A percentile compares a stretch with the other conserved stretches of the same genome.
phyloP scores from a whole-genome alignment of 2,113 vertebrate species.

The Ceyx margarethae region DNA sequence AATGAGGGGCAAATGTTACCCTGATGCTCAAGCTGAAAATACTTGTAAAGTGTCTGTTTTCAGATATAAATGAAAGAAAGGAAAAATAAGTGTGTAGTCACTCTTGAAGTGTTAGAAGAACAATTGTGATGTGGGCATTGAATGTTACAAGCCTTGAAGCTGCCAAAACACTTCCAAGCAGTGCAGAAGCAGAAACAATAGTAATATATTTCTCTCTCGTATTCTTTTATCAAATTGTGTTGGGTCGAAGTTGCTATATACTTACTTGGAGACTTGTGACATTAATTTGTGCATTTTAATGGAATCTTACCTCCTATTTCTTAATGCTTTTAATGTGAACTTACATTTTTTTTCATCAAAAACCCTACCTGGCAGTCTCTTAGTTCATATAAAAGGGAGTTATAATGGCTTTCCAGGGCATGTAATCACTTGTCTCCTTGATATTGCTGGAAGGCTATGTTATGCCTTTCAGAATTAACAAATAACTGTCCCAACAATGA shows the following conservation, averaged over 20 bases:
- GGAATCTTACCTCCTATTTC: background rate
- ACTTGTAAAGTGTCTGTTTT: background rate
- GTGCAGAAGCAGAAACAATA: background rate
- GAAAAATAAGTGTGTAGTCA: background rate
- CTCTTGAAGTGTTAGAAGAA: background rate
- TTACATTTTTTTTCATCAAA: background rate
- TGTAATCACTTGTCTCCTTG: background rate
- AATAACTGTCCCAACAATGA: background rate
- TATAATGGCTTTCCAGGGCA: background rate
- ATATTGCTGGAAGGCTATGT: background rate
- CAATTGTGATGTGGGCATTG: background rate
- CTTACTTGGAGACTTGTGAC: background rate
- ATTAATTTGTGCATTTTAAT: background rate
- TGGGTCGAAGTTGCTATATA: background rate
- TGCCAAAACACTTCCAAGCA: background rate
- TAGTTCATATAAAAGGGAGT: background rate
- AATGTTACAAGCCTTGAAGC: background rate
- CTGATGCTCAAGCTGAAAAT: background rate
- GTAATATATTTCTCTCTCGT: background rate
- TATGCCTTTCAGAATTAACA: background rate
- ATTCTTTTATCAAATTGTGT: background rate
- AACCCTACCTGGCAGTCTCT: background rate
- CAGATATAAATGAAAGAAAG: background rate
- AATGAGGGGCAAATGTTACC: background rate
- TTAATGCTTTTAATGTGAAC: background rate